A percentile compares a stretch with the other conserved stretches of the same genome.
These are phyloP conservation scores for Brenthis hecate DNA, from an alignment of 2,888 invertebrate genomes.

Conservation along the genomic window DNA sequence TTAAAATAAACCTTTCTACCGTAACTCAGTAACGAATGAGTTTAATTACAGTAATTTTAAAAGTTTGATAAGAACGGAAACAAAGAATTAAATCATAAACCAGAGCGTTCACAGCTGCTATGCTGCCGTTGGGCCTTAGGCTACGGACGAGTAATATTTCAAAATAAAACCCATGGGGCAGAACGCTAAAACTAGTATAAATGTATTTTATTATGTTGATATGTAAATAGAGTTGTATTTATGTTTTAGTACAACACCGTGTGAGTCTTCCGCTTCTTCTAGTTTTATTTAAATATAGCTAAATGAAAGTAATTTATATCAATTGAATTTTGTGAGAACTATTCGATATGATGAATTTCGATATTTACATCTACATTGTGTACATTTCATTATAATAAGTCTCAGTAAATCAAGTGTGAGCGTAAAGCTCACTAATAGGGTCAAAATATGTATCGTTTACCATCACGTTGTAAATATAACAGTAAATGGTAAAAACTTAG, in stretches of 20 bases:
- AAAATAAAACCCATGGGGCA: conserved; percentile 12
- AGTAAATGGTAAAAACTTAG: too few relatives aligned
- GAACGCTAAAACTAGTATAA: conserved; percentile 3
- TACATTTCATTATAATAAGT: too few relatives aligned
- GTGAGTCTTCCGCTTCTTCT: background rate
- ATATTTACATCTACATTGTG: too few relatives aligned
- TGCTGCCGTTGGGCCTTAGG: conserved; percentile 18
- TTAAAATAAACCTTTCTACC: conserved; percentile 12
- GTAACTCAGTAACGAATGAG: conserved; percentile 12
- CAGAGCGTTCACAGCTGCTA: conserved; percentile 13
- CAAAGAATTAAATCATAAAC: conserved; percentile 19
- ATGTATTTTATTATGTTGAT: conserved; percentile 5
- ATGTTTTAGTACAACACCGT: background rate
- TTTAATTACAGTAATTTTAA: conserved; percentile 21
- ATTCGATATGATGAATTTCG: too few relatives aligned
- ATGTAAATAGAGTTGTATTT: conserved; percentile 6
- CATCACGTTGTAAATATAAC: background rate
- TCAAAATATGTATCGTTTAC: too few relatives aligned
- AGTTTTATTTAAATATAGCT: background rate
- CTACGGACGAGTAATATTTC: conserved; percentile 17
- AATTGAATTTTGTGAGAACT: too few relatives aligned
- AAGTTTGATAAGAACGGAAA: conserved; percentile 16
- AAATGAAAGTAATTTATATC: background rate
- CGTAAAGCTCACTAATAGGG: too few relatives aligned
- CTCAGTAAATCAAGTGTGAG: too few relatives aligned